These are phyloP conservation scores for Gopherus flavomarginatus DNA, from an alignment of 2,113 vertebrate genomes.

Conservation along the genomic window DNA sequence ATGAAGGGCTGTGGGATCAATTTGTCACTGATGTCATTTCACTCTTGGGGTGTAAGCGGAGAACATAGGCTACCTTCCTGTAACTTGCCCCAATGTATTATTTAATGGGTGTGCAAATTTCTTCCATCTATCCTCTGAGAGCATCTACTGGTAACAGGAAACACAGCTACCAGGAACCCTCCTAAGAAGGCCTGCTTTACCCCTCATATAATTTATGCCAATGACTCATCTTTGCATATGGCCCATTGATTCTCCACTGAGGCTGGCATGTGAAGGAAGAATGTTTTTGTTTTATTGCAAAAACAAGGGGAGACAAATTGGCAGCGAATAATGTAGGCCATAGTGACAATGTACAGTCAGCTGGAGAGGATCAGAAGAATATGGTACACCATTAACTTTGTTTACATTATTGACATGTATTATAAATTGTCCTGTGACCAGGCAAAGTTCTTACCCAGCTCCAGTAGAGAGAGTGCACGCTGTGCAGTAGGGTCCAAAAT, in stretches of 20 bases:
- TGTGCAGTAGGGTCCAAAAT: accelerated
- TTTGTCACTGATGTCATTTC: not conserved
- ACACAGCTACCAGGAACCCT: not conserved
- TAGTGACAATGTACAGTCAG: not conserved
- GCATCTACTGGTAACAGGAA: not conserved
- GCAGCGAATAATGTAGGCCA: not conserved
- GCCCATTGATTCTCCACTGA: not conserved
- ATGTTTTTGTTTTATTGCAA: not conserved
- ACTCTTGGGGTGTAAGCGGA: not conserved
- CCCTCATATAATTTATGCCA: not conserved
- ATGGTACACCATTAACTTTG: not conserved
- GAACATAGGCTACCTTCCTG: not conserved
- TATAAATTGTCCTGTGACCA: accelerated
- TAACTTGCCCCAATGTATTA: not conserved
- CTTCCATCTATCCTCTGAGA: accelerated
- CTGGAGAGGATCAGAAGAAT: not conserved
- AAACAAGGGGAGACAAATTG: not conserved
- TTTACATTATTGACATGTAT: not conserved
- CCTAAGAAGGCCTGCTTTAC: not conserved
- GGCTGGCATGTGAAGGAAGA: not conserved
- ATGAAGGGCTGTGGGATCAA: not conserved
- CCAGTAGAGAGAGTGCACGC: not conserved
- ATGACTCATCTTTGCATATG: not conserved
- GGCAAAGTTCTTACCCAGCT: not conserved
- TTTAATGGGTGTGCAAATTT: not conserved